These are phyloP conservation scores for Caiman crocodilus DNA, from an alignment of 2,797 vertebrate genomes.

Conservation along the genomic window DNA sequence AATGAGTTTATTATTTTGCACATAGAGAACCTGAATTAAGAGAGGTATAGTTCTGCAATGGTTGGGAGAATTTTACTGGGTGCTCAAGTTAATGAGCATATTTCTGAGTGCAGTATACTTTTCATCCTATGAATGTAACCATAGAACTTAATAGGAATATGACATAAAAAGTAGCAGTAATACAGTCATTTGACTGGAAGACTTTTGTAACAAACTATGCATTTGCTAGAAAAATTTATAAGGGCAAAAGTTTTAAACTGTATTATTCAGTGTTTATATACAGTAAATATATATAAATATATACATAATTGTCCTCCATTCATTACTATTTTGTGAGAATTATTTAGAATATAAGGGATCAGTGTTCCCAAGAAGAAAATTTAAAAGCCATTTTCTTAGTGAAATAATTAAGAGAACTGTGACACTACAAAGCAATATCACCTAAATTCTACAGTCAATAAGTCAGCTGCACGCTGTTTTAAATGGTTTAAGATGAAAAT, in stretches of 20 bases:
- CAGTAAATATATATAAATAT: conserved; percentile 52
- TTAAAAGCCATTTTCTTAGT: conserved; percentile 73
- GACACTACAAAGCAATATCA: conserved; percentile 69
- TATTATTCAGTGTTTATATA: conserved; percentile 62
- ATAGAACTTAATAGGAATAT: conserved; percentile 47
- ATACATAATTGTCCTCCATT: conserved; percentile 46
- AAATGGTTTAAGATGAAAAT: conserved; percentile 44
- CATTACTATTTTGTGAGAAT: conserved; percentile 62
- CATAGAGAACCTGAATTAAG: conserved; percentile 24
- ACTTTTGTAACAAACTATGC: conserved; percentile 74
- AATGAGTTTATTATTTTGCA: conserved; percentile 4
- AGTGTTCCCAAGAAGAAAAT: conserved; percentile 65
- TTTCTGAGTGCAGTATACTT: conserved; percentile 55
- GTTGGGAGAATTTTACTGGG: conserved; percentile 37
- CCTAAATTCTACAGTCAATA: conserved; percentile 55
- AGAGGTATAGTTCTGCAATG: conserved; percentile 45
- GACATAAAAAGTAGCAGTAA: conserved; percentile 46
- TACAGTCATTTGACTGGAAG: conserved; percentile 50
- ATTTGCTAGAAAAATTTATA: conserved; percentile 70
- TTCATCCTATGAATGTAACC: conserved; percentile 67
- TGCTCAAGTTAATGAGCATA: conserved; percentile 14
- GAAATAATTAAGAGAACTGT: conserved; percentile 67
- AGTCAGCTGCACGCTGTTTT: conserved; percentile 37
- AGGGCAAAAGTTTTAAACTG: conserved; percentile 62
- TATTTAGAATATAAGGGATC: conserved; percentile 58